Conservation (phyloP, 2,888 invertebrate species). For the Elegia similella region DNA sequence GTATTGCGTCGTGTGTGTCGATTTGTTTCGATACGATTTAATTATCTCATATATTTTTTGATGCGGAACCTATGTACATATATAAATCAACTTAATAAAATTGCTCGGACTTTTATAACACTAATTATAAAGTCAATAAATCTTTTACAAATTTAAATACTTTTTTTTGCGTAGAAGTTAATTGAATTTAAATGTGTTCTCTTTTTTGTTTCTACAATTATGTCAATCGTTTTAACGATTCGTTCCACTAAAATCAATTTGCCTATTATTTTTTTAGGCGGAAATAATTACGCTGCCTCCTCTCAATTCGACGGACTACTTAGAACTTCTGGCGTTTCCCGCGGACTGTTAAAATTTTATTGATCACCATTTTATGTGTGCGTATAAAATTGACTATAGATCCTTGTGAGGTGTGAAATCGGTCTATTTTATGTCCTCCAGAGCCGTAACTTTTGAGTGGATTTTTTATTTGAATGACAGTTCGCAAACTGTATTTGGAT, state of each 20-base stretch:
- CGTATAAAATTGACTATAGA: slow-evolving; percentile 65
- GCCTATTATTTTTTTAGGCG: not conserved
- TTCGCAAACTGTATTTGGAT: slow-evolving; percentile 54
- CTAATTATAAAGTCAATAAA: too few species aligned
- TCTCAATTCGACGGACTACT: slow-evolving; percentile 22
- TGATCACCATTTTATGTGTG: slow-evolving; percentile 62
- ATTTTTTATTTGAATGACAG: slow-evolving; percentile 67
- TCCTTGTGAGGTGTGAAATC: slow-evolving; percentile 70
- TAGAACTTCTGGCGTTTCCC: slow-evolving; percentile 47
- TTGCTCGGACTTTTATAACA: too few species aligned
- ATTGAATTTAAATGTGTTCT: not conserved
- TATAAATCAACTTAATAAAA: too few species aligned
- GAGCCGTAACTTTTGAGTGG: slow-evolving; percentile 64
- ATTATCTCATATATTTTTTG: too few species aligned
- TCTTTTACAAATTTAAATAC: too few species aligned
- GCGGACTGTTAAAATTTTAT: slow-evolving; percentile 69
- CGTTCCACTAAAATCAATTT: not conserved
- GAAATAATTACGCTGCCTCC: slow-evolving; percentile 19
- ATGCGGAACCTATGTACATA: too few species aligned
- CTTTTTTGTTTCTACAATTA: not conserved
- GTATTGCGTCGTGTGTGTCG: too few species aligned
- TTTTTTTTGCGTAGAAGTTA: too few species aligned
- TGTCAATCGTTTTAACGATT: not conserved
- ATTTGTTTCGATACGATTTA: too few species aligned
- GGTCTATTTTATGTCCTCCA: slow-evolving; percentile 67